phyloP scores from a whole-genome alignment of 1,140 invertebrate species.

The Aphaenogaster ashmeadi region DNA sequence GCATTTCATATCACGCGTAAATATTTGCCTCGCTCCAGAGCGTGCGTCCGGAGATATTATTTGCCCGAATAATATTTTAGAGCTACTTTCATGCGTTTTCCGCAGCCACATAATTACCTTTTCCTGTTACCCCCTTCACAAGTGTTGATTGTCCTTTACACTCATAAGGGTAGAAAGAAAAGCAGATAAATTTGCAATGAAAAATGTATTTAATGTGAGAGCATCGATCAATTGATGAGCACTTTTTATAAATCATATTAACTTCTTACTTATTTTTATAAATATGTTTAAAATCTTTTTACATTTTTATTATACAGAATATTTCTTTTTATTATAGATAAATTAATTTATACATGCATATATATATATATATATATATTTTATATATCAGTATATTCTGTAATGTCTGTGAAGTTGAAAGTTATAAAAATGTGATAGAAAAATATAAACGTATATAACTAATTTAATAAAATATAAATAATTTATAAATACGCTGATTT shows the following conservation, averaged over 20 bases:
- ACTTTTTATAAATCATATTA: background rate
- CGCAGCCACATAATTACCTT: constrained; percentile 40
- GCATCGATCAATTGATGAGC: background rate
- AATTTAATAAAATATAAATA: too few relatives aligned
- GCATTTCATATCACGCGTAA: constrained; percentile 69
- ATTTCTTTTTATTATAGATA: background rate
- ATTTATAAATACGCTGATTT: too few relatives aligned
- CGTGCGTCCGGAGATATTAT: constrained; percentile 59
- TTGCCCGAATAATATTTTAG: constrained; percentile 57
- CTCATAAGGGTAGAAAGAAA: background rate
- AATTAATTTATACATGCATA: background rate
- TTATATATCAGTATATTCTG: too few relatives aligned
- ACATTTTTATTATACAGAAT: background rate
- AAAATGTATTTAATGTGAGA: constrained; percentile 5
- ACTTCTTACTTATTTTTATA: background rate
- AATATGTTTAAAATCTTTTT: background rate
- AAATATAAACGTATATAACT: too few relatives aligned
- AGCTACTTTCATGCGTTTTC: constrained; percentile 41
- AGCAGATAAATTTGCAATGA: background rate
- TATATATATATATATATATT: background rate
- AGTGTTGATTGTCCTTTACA: constrained; percentile 4
- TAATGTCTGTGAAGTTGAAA: too few relatives aligned
- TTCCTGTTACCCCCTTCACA: background rate
- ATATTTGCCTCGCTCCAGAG: constrained; percentile 55
- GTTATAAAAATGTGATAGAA: too few relatives aligned